These are phyloP conservation scores for Polymixis lichenea DNA, from an alignment of 2,888 invertebrate genomes.

Conservation along the genomic window DNA sequence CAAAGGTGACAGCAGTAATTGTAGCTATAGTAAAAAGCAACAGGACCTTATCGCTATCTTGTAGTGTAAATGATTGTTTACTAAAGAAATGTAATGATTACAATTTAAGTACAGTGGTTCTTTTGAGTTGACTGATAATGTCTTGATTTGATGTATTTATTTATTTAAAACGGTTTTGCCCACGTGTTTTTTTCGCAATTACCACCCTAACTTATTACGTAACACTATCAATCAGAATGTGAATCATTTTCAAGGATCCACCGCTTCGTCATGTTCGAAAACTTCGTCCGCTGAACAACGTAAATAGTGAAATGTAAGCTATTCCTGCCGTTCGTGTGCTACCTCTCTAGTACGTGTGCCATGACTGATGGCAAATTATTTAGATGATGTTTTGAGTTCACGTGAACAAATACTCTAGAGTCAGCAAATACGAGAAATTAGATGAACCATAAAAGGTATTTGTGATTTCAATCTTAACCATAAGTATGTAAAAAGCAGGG, in stretches of 20 bases:
- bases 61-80: constrained; percentile 10
- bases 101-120: constrained; percentile 17
- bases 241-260: too few relatives aligned
- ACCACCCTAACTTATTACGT: too few relatives aligned
- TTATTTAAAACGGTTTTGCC: not conserved
- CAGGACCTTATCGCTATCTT: constrained; percentile 6
- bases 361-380: not conserved
- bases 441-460: too few relatives aligned
- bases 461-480: not conserved
- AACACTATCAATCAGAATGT: too few relatives aligned
- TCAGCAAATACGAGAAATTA: not conserved
- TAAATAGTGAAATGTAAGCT: too few relatives aligned
- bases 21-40: constrained; percentile 5
- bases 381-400: not conserved
- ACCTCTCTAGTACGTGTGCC: not conserved
- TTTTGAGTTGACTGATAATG: not conserved
- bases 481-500: too few relatives aligned
- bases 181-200: not conserved
- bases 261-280: too few relatives aligned
- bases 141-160: not conserved
- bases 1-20: constrained; percentile 1
- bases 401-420: not conserved
- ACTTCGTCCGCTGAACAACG: too few relatives aligned
- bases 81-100: constrained; percentile 28
- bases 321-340: too few relatives aligned